Conservation (phyloP, 2,888 invertebrate species). For the Drosophila incognita region DNA sequence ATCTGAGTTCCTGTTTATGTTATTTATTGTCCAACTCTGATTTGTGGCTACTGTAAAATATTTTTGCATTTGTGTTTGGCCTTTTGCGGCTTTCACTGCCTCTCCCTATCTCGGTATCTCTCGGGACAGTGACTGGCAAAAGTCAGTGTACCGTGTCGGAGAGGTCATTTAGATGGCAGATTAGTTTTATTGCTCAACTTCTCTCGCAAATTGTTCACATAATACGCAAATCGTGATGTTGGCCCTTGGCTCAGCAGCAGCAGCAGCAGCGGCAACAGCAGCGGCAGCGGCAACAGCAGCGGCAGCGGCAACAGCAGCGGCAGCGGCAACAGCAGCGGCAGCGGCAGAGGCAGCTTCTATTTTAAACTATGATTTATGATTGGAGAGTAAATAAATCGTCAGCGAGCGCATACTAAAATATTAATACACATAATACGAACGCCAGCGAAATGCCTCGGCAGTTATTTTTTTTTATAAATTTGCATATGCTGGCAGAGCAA, state of each 20-base stretch:
- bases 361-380: constrained; percentile 53
- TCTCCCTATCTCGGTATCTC: constrained; percentile 6
- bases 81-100: constrained; percentile 48
- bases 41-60: constrained; percentile 46
- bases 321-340: background rate
- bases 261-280: background rate
- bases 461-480: constrained; percentile 22
- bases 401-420: constrained; percentile 15
- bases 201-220: constrained; percentile 76
- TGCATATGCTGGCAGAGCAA: constrained; percentile 56
- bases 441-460: background rate
- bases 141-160: constrained; percentile 66
- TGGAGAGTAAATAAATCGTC: constrained; percentile 6
- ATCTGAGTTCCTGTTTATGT: constrained; percentile 19
- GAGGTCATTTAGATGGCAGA: constrained; percentile 77
- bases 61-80: constrained; percentile 17
- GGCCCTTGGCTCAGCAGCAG: constrained; percentile 34
- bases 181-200: constrained; percentile 78
- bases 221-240: constrained; percentile 72
- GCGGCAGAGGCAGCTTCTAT: too few relatives aligned
- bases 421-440: constrained; percentile 16
- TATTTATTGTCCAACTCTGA: constrained; percentile 49
- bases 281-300: background rate
- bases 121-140: constrained; percentile 47
- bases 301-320: background rate